Evolutionary conservation across 2,888 invertebrate genomes (phyloP).

Genomic region (Drosophila longiperda): DNA sequence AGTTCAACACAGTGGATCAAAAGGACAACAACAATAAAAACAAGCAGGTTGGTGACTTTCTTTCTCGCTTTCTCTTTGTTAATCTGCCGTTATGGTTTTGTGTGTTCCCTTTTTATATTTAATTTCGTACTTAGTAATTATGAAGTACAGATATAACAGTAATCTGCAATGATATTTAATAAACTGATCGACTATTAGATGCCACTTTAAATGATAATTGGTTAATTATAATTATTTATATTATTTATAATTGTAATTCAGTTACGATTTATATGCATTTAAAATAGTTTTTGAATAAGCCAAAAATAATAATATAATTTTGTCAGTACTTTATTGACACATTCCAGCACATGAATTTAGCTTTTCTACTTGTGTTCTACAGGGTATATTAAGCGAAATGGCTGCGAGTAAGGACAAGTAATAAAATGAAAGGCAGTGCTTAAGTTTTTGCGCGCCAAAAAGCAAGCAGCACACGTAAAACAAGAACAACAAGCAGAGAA

Average conservation of each 20-base stretch:
- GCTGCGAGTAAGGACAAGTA: constrained; percentile 55
- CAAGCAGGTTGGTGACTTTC: constrained; percentile 48
- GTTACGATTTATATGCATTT: neutral
- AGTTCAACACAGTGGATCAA: constrained; percentile 27
- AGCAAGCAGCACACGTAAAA: constrained; percentile 52
- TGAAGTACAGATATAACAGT: constrained; percentile 5
- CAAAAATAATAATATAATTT: neutral
- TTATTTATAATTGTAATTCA: neutral
- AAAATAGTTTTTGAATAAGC: neutral
- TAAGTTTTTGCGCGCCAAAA: constrained; percentile 78
- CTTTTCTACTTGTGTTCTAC: neutral
- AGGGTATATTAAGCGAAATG: constrained; percentile 34
- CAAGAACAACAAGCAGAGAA: constrained; percentile 6
- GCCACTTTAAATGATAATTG: neutral
- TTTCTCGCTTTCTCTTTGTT: constrained; percentile 2
- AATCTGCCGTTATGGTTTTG: neutral
- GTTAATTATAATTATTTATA: too few relatives aligned
- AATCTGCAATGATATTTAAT: constrained; percentile 3
- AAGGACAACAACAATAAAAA: constrained; percentile 12
- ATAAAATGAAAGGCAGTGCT: constrained; percentile 64
- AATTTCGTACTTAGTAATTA: constrained; percentile 39
- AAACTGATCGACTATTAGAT: neutral
- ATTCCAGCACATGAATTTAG: neutral
- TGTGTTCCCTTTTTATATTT: constrained; percentile 26
- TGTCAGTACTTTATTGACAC: neutral